phyloP scores from a whole-genome alignment of 2,113 vertebrate species.

The Upupa epops region DNA sequence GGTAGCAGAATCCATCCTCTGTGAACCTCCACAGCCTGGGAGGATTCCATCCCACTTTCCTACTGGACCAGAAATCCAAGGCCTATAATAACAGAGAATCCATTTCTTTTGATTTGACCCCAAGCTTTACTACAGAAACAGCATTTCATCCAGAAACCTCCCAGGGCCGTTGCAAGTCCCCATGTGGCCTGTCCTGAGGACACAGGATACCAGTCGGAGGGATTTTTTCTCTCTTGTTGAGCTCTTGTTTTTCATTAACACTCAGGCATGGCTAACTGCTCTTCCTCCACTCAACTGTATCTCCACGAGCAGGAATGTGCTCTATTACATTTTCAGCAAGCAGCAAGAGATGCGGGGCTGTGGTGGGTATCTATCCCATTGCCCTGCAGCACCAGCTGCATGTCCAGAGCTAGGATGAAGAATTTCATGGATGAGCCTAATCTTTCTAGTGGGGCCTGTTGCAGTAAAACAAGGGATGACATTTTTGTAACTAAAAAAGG shows the following conservation, averaged over 20 bases:
- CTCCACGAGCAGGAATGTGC: neutral
- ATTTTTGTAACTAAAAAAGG: neutral
- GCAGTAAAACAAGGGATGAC: neutral
- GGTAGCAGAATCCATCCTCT: neutral
- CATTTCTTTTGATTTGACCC: neutral
- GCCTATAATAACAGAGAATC: neutral
- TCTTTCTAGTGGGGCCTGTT: neutral
- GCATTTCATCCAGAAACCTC: neutral
- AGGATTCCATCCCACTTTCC: neutral
- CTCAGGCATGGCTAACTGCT: neutral
- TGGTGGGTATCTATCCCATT: neutral
- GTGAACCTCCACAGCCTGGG: neutral
- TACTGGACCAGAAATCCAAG: neutral
- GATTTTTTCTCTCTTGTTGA: neutral
- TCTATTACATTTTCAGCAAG: neutral
- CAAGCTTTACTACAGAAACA: neutral
- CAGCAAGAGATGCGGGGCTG: neutral
- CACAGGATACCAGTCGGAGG: rapidly evolving
- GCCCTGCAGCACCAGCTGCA: rapidly evolving
- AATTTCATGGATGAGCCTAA: neutral
- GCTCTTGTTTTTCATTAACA: neutral
- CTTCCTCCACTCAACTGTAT: neutral
- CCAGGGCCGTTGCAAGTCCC: neutral
- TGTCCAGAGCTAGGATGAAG: neutral
- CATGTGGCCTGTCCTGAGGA: rapidly evolving